Percentiles rank a stretch among this genome's conserved stretches.
These are phyloP conservation scores for Phaenicophaeus curvirostris DNA, from an alignment of 2,797 vertebrate species.

Conservation along the genomic window DNA sequence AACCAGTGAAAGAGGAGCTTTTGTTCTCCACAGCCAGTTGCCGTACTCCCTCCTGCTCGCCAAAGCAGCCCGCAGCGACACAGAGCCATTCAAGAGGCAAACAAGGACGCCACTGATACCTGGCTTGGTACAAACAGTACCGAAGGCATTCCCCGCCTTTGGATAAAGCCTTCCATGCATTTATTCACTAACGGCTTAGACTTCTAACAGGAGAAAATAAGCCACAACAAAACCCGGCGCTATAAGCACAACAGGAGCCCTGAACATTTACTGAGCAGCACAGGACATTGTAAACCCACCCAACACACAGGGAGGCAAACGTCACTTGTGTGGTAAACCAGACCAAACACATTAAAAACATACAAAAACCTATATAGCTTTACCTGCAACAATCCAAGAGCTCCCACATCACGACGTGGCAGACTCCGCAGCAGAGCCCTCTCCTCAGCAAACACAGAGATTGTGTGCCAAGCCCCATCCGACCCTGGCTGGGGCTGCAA, in stretches of 20 bases:
- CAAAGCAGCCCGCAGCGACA: too few relatives aligned
- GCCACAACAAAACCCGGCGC: background rate
- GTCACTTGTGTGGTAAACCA: background rate
- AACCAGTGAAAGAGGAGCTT: background rate
- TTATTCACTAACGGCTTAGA: background rate
- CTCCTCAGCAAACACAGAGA: rapidly evolving
- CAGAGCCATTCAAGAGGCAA: background rate
- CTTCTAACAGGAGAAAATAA: background rate
- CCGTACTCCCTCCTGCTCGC: too few relatives aligned
- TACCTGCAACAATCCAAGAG: too few relatives aligned
- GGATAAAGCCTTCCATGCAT: background rate
- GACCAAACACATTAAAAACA: background rate
- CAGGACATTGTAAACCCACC: background rate
- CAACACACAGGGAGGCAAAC: background rate
- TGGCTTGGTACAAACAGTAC: background rate
- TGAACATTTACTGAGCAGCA: background rate
- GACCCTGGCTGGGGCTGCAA: background rate
- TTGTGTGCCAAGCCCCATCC: rapidly evolving
- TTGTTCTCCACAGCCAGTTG: background rate
- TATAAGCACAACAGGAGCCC: background rate
- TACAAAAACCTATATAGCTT: background rate
- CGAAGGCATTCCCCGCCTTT: background rate
- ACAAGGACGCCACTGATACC: background rate
- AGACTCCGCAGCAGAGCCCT: background rate
- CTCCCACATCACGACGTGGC: too few relatives aligned